phyloP scores from a whole-genome alignment of 2,113 vertebrate genomes.

The Origma solitaria region DNA sequence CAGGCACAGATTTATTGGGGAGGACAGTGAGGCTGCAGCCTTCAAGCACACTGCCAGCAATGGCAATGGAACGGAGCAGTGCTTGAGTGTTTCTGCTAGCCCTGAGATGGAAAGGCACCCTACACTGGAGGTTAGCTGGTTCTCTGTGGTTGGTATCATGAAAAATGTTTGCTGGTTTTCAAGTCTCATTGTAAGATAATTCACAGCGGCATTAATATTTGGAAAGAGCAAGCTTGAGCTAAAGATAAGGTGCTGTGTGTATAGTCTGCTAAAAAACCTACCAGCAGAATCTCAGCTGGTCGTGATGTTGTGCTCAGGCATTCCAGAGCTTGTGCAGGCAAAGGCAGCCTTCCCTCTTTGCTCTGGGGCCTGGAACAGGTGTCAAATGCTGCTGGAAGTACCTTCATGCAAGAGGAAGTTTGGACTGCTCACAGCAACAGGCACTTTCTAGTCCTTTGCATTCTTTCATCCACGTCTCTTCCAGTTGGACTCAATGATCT shows the following conservation, averaged over 20 bases:
- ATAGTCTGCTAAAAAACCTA: not conserved
- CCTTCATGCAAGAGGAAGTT: not conserved
- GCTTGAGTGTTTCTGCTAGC: not conserved
- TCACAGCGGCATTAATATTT: not conserved
- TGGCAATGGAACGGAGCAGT: not conserved
- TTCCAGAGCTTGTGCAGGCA: not conserved
- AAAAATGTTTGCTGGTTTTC: not conserved
- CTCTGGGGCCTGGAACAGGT: not conserved
- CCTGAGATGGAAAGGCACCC: not conserved
- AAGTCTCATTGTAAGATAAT: not conserved
- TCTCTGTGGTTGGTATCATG: not conserved
- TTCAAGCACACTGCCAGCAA: not conserved
- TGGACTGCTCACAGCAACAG: not conserved
- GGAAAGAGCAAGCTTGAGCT: not conserved
- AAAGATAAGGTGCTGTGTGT: not conserved
- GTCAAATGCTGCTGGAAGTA: not conserved
- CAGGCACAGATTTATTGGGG: not conserved
- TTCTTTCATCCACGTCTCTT: not conserved
- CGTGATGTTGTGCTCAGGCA: rapidly evolving
- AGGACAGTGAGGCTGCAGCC: not conserved
- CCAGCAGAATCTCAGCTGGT: rapidly evolving
- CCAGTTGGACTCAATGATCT: rapidly evolving
- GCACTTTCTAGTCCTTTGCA: not conserved
- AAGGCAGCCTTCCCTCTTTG: not conserved
- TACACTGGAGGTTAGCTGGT: not conserved